These are phyloP conservation scores for Euzophera pinguis DNA, from an alignment of 2,888 invertebrate genomes.

Conservation along the genomic window DNA sequence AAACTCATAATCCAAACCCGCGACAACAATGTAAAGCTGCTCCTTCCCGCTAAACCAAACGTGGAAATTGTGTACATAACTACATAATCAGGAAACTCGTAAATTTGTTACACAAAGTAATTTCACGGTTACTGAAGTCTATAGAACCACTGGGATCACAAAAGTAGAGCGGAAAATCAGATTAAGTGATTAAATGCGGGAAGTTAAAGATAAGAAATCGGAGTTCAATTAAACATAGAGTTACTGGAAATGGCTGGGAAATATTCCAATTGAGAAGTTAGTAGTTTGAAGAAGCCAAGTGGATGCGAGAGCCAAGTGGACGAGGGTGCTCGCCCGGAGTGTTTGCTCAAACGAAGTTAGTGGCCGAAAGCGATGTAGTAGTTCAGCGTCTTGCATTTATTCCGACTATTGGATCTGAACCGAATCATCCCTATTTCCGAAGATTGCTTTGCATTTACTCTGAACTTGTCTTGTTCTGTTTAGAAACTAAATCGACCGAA, in stretches of 20 bases:
- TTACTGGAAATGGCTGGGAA: conserved; percentile 31
- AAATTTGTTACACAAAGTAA: conserved; percentile 13
- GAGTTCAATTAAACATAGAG: conserved; percentile 36
- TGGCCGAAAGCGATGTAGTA: conserved; percentile 45
- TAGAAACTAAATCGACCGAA: neutral
- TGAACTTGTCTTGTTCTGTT: conserved; percentile 3
- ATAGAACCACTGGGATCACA: neutral
- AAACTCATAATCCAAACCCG: conserved; percentile 12
- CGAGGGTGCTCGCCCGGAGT: conserved; percentile 46
- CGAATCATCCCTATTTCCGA: conserved; percentile 41
- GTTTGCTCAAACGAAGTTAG: conserved; percentile 58
- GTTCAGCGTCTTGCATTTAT: conserved; percentile 46
- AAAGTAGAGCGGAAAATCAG: conserved; percentile 1
- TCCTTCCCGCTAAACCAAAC: conserved; percentile 3
- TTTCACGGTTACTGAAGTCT: neutral
- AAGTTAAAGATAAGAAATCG: conserved; percentile 15
- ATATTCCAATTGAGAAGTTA: conserved; percentile 34
- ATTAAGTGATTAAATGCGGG: conserved; percentile 6
- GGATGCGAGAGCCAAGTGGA: conserved; percentile 47
- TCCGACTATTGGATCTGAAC: conserved; percentile 51
- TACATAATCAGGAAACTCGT: conserved; percentile 11
- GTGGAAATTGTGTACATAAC: conserved; percentile 4
- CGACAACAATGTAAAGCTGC: conserved; percentile 11
- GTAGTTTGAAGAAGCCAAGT: conserved; percentile 41
- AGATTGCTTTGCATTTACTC: conserved; percentile 11